A percentile compares a stretch with the other conserved stretches of the same genome.
These are phyloP conservation scores for Battus philenor DNA, from an alignment of 1,140 invertebrate species.

Conservation along the genomic window DNA sequence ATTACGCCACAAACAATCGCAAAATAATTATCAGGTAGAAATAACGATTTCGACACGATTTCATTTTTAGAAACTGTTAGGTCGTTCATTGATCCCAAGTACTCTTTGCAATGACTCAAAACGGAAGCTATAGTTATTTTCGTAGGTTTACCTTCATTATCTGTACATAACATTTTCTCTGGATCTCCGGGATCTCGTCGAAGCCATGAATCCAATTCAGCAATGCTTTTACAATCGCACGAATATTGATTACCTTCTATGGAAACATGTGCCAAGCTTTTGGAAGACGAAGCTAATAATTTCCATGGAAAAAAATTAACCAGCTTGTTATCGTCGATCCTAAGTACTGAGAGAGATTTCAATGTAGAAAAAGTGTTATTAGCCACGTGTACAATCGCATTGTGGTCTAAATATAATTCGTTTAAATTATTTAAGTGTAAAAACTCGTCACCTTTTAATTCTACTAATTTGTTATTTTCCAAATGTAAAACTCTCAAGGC, in stretches of 20 bases:
- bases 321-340: constrained; percentile 88
- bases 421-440: constrained; percentile 83
- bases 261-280: constrained; percentile 78
- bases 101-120: constrained; percentile 78
- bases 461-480: constrained; percentile 86
- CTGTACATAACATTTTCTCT: constrained; percentile 77
- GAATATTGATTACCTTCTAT: constrained; percentile 85
- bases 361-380: constrained; percentile 86
- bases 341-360: constrained; percentile 84
- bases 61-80: constrained; percentile 79
- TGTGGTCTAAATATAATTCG: constrained; percentile 90
- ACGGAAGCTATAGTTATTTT: constrained; percentile 78
- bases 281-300: constrained; percentile 74
- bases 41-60: constrained; percentile 74
- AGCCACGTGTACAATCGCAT: constrained; percentile 83
- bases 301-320: constrained; percentile 86
- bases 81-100: constrained; percentile 78
- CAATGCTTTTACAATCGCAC: constrained; percentile 82
- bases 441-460: constrained; percentile 86
- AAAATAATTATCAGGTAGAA: constrained; percentile 78
- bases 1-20: constrained; percentile 84
- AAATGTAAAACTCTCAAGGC: constrained; percentile 86
- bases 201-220: constrained; percentile 81
- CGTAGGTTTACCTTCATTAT: constrained; percentile 65
- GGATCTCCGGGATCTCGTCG: constrained; percentile 78